These are phyloP conservation scores for Palythoa caribaeorum DNA, from an alignment of 92 coral and sea anemone species.

Conservation along the genomic window DNA sequence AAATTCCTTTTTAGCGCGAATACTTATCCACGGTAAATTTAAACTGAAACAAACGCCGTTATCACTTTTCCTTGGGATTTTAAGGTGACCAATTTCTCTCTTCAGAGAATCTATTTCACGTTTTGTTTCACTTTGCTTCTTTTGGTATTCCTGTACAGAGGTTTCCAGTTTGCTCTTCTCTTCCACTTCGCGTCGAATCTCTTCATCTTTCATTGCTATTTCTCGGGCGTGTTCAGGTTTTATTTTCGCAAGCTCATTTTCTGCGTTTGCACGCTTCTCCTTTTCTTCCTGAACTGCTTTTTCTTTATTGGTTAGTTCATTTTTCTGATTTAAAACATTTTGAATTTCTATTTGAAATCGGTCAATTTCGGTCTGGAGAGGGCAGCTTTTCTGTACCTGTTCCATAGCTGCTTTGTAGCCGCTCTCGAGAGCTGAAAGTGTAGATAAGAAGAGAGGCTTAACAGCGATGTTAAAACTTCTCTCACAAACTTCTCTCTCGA, in stretches of 20 bases:
- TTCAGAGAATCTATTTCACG: constrained; percentile 12
- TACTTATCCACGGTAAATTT: constrained; percentile 25
- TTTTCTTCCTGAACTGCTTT: neutral
- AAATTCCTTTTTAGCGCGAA: constrained; percentile 10
- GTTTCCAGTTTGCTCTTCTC: neutral
- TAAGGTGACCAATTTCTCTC: neutral
- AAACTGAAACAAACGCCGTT: constrained; percentile 11
- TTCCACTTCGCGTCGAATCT: neutral
- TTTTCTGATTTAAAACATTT: neutral
- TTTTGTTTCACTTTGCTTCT: neutral
- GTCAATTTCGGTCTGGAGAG: neutral
- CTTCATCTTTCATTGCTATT: constrained; percentile 4
- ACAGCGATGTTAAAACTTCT: constrained; percentile 43
- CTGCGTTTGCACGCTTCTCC: neutral
- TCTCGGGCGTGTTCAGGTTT: neutral
- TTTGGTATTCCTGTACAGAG: constrained; percentile 1
- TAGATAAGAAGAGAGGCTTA: constrained; percentile 43
- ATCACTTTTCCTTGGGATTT: neutral
- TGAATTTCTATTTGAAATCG: constrained; percentile 11
- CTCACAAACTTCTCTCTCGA: constrained; percentile 67
- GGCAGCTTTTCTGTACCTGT: neutral
- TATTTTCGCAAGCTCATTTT: neutral
- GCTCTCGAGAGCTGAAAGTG: neutral
- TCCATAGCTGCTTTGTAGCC: constrained; percentile 12
- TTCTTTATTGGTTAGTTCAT: neutral